Conservation (phyloP, 2,888 invertebrate species). For the Aleiodes testaceus region DNA sequence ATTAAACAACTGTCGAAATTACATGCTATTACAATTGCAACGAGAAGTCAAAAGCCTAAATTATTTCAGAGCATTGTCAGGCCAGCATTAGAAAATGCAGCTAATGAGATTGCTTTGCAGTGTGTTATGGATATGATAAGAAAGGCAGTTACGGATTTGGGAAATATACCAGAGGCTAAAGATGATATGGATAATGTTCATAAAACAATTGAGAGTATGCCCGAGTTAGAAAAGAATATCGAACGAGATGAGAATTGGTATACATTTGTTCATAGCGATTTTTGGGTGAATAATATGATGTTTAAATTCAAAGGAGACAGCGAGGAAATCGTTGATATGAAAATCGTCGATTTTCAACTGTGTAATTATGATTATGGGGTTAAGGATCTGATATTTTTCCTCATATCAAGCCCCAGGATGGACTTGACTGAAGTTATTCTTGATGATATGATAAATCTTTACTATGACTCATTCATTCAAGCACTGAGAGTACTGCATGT, state of each 20-base stretch:
- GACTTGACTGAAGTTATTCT: conserved; percentile 63
- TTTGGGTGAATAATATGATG: conserved; percentile 72
- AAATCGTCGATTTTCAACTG: conserved; percentile 71
- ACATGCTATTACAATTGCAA: conserved; percentile 63
- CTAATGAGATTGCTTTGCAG: conserved; percentile 56
- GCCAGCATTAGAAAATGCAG: conserved; percentile 52
- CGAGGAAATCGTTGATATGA: conserved; percentile 60
- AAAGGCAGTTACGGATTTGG: conserved; percentile 58
- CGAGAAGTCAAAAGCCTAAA: conserved; percentile 62
- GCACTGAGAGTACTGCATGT: conserved; percentile 57
- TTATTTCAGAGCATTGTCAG: conserved; percentile 59
- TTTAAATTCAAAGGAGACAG: conserved; percentile 60
- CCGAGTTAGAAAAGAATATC: conserved; percentile 22
- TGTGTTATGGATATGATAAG: conserved; percentile 61
- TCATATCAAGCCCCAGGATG: conserved; percentile 64
- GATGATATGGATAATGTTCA: conserved; percentile 57
- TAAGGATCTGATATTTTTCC: conserved; percentile 68
- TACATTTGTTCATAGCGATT: conserved; percentile 68
- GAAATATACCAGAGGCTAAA: conserved; percentile 56
- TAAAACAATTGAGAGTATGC: conserved; percentile 56
- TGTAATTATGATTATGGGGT: conserved; percentile 62
- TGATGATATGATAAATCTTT: conserved; percentile 62
- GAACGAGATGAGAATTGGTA: conserved; percentile 61
- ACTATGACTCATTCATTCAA: conserved; percentile 64
- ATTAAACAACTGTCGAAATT: conserved; percentile 64